Base-by-base conservation (phyloP, 2,113 vertebrate genomes). In the Pelecanoides urinatrix region DNA sequence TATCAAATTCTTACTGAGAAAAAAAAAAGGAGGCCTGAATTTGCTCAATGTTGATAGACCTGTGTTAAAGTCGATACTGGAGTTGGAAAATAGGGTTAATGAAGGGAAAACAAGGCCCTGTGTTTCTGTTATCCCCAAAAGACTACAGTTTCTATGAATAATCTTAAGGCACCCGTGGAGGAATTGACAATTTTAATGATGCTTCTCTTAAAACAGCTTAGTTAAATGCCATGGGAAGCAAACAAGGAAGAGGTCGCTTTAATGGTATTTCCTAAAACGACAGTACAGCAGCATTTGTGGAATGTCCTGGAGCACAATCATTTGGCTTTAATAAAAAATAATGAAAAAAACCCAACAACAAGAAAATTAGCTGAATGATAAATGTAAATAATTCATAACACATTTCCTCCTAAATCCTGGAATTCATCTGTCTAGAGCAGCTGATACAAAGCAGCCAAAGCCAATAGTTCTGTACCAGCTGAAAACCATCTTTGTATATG, bases 311-410 rank as follows among this genome's bases (percentile, higher is more conserved):
- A 96, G 86, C 65, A 84, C 21, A 88, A 21, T 96, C 73, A 94
- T 96, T 97, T 96, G 86, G 67, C 40, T 96, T 96, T 86, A 97
- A 90, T 94, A 88, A 95, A 87, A 91, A 88, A 63, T 29, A 78
- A 92, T 26, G 7, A 63, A 68, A 92, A 92, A 95, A 44, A 0
- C 3, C 25, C 36, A 84, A 25, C n/a, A 94, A 80, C 20, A 84
- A 75, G 76, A 88, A 97, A 96, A 95, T 91, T 87, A 96, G 40
- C 47, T 89, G 65, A 91, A 86, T 91, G 52, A 82, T 92, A 81
- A 84, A 94, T 89, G 80, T 59, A 89, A 97, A 61, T 90, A 91
- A 96, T 94, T 91, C 10, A 8, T 85, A 96, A 78, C 90, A 95
- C 61, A 81, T 89, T 86, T 87, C 29, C 27, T 62, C 13, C 65